Evolutionary conservation across 2,888 invertebrate genomes (phyloP).

Genomic region (Agrochola litura): DNA sequence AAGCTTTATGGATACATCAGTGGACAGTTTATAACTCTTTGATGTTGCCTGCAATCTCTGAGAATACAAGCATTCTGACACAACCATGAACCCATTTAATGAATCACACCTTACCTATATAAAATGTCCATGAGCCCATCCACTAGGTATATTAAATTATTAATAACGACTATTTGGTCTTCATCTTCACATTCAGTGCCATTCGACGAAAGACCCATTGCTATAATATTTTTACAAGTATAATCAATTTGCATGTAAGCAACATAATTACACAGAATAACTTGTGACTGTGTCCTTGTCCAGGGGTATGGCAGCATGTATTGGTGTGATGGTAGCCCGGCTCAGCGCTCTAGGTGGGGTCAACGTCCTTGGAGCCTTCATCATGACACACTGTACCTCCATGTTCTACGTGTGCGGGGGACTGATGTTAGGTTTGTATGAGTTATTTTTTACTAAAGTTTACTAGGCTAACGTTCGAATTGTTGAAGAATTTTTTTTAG

Average conservation of each 20-base stretch:
- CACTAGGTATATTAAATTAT: neutral
- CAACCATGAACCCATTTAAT: neutral
- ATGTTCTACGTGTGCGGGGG: conserved; percentile 71
- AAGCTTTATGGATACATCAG: neutral
- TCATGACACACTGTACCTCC: conserved; percentile 70
- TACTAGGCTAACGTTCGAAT: neutral
- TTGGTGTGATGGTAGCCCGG: conserved; percentile 77
- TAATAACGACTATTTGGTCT: no score
- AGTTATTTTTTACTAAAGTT: neutral
- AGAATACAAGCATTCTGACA: neutral
- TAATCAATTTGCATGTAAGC: no score
- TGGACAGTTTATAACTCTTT: neutral
- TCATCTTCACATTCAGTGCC: no score
- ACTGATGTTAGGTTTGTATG: conserved; percentile 69
- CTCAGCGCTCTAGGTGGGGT: conserved; percentile 71
- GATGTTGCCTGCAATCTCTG: neutral
- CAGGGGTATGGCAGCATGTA: conserved; percentile 77
- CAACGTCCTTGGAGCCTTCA: conserved; percentile 72
- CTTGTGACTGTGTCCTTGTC: neutral
- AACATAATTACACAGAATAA: conserved; percentile 11
- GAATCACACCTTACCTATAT: neutral
- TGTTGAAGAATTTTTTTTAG: no score
- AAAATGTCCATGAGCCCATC: neutral
- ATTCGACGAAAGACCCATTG: no score
- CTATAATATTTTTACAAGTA: no score